These are phyloP conservation scores for Loriculus beryllinus DNA, from an alignment of 2,797 vertebrate species.

Conservation along the genomic window DNA sequence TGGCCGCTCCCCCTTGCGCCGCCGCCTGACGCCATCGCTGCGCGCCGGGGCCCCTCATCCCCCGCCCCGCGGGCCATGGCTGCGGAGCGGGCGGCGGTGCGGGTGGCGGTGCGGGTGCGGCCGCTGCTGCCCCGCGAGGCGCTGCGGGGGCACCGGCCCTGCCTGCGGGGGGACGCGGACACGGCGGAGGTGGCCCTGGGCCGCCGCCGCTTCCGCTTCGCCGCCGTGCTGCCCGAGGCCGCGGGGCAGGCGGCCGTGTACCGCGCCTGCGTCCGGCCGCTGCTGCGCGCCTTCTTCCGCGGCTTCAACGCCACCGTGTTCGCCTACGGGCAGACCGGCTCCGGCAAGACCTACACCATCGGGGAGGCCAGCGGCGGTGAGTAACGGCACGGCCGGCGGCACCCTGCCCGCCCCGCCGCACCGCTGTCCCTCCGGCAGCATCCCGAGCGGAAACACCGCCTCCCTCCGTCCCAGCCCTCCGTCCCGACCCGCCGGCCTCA, in stretches of 20 bases:
- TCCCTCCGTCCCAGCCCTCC: too few species aligned
- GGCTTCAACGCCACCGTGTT: conserved; percentile 95
- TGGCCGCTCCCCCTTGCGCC: not conserved
- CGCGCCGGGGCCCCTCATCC: too few species aligned
- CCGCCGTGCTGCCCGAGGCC: conserved; percentile 85
- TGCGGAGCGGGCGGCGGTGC: conserved; percentile 66
- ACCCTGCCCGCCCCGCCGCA: not conserved
- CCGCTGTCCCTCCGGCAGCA: rapidly evolving
- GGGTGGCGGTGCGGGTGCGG: conserved; percentile 87
- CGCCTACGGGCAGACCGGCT: conserved; percentile 95
- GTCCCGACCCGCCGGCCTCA: not conserved
- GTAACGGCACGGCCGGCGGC: conserved; percentile 36
- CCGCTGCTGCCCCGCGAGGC: conserved; percentile 83
- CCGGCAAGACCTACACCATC: conserved; percentile 95
- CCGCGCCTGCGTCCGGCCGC: conserved; percentile 85
- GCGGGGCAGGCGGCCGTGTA: conserved; percentile 88
- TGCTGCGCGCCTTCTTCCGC: conserved; percentile 92
- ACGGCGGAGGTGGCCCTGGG: conserved; percentile 83
- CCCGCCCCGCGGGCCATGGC: not conserved
- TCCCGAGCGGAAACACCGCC: not conserved
- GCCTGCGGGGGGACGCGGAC: conserved; percentile 81
- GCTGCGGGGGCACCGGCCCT: conserved; percentile 87
- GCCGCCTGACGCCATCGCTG: not conserved
- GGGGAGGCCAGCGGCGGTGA: conserved; percentile 94
- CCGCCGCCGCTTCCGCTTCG: conserved; percentile 86